These are phyloP conservation scores for Nomada flava DNA, from an alignment of 2,888 invertebrate genomes.

Conservation along the genomic window DNA sequence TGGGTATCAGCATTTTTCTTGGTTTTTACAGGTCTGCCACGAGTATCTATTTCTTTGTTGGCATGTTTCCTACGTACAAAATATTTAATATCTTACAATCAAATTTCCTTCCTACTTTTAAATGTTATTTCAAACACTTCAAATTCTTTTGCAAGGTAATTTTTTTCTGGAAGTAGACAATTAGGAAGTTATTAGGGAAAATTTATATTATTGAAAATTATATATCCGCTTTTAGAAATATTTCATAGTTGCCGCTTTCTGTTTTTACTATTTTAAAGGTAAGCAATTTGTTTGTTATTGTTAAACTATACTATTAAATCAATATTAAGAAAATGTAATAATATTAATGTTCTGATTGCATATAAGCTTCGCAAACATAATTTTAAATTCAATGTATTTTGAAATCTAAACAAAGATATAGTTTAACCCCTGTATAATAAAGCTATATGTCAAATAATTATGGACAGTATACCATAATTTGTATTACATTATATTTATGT, in stretches of 20 bases:
- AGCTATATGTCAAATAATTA: no score
- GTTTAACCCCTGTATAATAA: no score
- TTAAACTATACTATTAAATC: no score
- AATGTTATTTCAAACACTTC: constrained; percentile 13
- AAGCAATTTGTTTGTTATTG: neutral
- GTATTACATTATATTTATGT: no score
- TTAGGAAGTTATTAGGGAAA: neutral
- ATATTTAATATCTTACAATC: constrained; percentile 44
- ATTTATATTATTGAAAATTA: neutral
- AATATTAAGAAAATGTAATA: no score
- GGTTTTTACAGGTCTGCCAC: constrained; percentile 74
- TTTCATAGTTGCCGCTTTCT: no score
- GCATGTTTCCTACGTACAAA: constrained; percentile 86
- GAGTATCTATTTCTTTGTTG: constrained; percentile 86
- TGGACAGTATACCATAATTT: no score
- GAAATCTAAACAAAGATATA: no score
- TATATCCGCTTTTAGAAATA: neutral
- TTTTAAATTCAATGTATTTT: no score
- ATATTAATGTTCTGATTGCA: no score
- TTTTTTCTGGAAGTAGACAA: neutral
- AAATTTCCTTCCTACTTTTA: constrained; percentile 11
- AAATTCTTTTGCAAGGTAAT: neutral
- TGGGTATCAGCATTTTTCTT: constrained; percentile 81
- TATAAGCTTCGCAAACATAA: no score
- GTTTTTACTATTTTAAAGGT: no score